phyloP scores from a whole-genome alignment of 1,140 invertebrate species.

The Ostrea denselamellosa region DNA sequence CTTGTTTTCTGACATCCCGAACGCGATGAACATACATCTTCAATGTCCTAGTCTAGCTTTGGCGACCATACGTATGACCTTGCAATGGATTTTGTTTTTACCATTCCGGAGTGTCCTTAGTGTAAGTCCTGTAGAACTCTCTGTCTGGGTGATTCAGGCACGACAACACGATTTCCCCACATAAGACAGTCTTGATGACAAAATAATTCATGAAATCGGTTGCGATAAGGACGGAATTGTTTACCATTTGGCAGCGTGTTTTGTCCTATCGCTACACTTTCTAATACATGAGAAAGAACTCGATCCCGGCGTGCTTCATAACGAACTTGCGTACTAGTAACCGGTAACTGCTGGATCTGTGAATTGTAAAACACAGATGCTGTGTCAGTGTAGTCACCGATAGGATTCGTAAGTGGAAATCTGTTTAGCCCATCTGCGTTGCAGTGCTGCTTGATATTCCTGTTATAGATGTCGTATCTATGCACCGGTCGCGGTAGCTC shows the following conservation, averaged over 20 bases:
- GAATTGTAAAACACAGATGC: constrained; percentile 20
- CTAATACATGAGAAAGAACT: not conserved
- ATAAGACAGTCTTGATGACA: constrained; percentile 50
- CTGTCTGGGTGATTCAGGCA: constrained; percentile 24
- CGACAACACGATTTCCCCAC: constrained; percentile 50
- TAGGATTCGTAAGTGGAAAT: constrained; percentile 40
- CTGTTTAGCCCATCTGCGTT: constrained; percentile 61
- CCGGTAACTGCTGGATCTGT: constrained; percentile 36
- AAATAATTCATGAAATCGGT: constrained; percentile 32
- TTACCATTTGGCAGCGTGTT: not conserved
- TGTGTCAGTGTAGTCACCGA: not conserved
- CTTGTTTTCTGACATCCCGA: constrained; percentile 37
- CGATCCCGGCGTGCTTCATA: not conserved
- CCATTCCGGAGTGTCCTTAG: constrained; percentile 46
- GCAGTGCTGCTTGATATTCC: constrained; percentile 67
- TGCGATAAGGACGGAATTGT: constrained; percentile 12
- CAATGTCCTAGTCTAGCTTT: constrained; percentile 56
- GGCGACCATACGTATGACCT: constrained; percentile 61
- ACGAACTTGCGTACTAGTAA: constrained; percentile 32
- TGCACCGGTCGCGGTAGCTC: too few relatives aligned
- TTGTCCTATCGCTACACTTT: not conserved
- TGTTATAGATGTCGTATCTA: constrained; percentile 74
- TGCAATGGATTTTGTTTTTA: constrained; percentile 47
- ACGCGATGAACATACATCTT: constrained; percentile 33
- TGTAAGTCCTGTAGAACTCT: constrained; percentile 50